Evolutionary conservation across 2,888 invertebrate species (phyloP), one percentile per base, ranked within the genome.

Genomic region (Crematogaster levior): DNA sequence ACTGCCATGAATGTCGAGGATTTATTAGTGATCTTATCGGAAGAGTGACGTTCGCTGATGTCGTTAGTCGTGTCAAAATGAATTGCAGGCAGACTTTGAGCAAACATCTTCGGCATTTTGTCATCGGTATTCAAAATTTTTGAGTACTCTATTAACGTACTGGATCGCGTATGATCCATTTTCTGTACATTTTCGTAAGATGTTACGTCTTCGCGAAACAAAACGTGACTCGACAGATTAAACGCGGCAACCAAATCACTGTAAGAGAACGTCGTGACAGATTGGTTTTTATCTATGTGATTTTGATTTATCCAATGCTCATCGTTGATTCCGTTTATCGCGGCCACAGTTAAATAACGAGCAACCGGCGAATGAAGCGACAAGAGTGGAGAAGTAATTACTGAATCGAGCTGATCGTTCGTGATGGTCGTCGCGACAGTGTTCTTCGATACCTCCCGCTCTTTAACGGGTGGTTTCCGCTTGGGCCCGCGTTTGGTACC

Each of bases 401-500:
- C 4, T 63, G 46, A 46, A 34, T 12, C 24, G 12, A 48, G 27
- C 7, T 24, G 24, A 9, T 37, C 6, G 40, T 24, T 61, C 21
- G 34, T 63, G 51, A 83, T 68, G 24, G 4, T 51, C 0, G n/a
- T 3, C 3, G 9, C 1, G 0, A 24, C 34, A 3, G 40, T 15
- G 1, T 7, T 34, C 4, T 37, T 24, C 0, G 3, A 6, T 0
- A 75, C 81, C 0, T 84, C 84, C 0, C 74, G 83, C 6, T 84
- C 91, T 48, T 87, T 91, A 82, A 83, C 82, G 7, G 4, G 6
- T 51, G 89, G 86, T 85, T 94, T 96, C 84, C 96, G 96, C 91
- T 98, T 98, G 0, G 98, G 98, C 0, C 98, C 98, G 1, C 98
- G 96, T 4, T 98, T 95, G 0, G 98, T 98, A 43, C 98, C 98